Base-by-base conservation (phyloP, 2,113 vertebrate genomes). In the Limnothrissa miodon region DNA sequence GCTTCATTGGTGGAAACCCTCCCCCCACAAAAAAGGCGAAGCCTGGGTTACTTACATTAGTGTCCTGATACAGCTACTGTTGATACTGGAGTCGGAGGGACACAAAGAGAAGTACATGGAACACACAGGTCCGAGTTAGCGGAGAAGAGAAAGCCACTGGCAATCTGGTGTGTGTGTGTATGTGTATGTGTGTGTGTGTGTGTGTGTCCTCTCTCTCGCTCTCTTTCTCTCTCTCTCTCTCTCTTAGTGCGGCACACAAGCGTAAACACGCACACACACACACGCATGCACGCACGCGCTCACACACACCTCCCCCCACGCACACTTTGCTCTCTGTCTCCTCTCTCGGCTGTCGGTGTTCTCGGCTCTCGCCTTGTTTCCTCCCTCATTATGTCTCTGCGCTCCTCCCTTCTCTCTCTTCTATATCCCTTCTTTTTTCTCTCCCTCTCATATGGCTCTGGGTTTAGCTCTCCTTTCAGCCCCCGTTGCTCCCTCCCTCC, bases 331-430 rank as follows among this genome's bases (percentile, higher is more conserved):
- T 78, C 85, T 53, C 62, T 46, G 78, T 80, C 82, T 86, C 78
- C 83, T 70, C 53, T 51, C 80, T 90, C 89, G 88, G 89, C 90
- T 83, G 88, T 87, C 84, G 83, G 90, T 92, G 88, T 92, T 56
- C 89, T 62, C 89, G 89, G 91, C 89, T 88, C 90, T 92, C 86
- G 89, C 91, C 84, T 85, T 59, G 56, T 90, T 89, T 90, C 88
- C 89, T 91, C 91, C 92, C 91, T 94, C 92, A 93, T 93, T 92
- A 93, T 93, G 91, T 92, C 87, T 90, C 91, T 91, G 88, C 88
- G 91, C 92, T 93, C 91, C 92, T 93, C 93, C 91, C 91, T 93
- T 93, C 91, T 91, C 90, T 92, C 90, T 92, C 93, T 92, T 94
- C 92, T 93, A 92, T 93, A 93, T 93, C 92, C 92, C 90, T 42